A percentile compares a stretch with the other conserved stretches of the same genome.
These are phyloP conservation scores for Avahi laniger DNA, from an alignment of 2,797 vertebrate species.

Conservation along the genomic window DNA sequence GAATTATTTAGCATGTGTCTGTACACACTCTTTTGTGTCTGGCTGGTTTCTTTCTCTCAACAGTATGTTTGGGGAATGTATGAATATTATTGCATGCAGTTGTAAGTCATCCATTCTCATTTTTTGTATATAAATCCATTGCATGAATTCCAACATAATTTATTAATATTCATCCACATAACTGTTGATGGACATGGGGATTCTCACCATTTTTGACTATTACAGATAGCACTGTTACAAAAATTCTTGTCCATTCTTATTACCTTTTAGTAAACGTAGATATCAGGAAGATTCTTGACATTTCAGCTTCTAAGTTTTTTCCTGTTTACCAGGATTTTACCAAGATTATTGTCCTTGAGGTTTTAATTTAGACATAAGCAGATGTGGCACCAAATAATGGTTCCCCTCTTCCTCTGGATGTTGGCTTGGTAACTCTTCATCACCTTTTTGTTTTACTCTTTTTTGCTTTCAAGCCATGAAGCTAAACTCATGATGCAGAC, in stretches of 20 bases:
- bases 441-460: background rate
- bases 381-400: background rate
- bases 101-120: background rate
- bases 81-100: background rate
- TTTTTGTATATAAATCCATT: background rate
- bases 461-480: background rate
- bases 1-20: background rate
- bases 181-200: background rate
- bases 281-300: background rate
- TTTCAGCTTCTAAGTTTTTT: constrained; percentile 37
- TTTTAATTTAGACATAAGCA: background rate
- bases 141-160: background rate
- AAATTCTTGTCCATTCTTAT: background rate
- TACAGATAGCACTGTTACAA: background rate
- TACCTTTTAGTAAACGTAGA: background rate
- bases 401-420: background rate
- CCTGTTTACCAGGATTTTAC: background rate
- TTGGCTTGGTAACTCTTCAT: background rate
- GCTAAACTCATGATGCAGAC: background rate
- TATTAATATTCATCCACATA: background rate
- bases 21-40: background rate
- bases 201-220: background rate
- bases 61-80: background rate
- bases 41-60: background rate
- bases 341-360: background rate